Evolutionary conservation across 2,888 invertebrate genomes (phyloP).

Genomic region (Minunthozetes semirufus): DNA sequence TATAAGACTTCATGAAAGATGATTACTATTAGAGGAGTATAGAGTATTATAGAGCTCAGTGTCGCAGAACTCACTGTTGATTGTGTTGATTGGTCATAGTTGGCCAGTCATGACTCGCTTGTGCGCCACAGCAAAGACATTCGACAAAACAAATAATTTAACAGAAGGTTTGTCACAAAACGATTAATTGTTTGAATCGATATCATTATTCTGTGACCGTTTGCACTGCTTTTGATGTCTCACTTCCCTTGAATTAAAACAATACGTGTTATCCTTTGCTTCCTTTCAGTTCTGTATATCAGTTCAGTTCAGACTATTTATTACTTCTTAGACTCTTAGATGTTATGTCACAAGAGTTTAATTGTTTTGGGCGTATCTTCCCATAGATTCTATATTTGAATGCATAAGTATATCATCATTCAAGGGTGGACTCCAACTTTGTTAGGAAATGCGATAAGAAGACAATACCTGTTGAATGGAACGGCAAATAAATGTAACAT

Average conservation of each 20-base stretch:
- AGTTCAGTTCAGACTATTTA: not conserved
- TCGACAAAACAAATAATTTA: conserved; percentile 19
- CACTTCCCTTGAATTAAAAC: conserved; percentile 19
- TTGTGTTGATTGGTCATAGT: conserved; percentile 28
- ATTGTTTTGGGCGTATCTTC: conserved; percentile 23
- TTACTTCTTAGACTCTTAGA: conserved; percentile 10
- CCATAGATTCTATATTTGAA: not conserved
- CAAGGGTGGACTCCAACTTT: not conserved
- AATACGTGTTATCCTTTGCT: conserved; percentile 26
- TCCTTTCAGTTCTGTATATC: conserved; percentile 1
- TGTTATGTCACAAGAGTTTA: conserved; percentile 5
- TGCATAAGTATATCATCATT: conserved; percentile 20
- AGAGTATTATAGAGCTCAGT: conserved; percentile 18
- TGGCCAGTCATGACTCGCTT: conserved; percentile 7
- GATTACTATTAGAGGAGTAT: conserved; percentile 13
- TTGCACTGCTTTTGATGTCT: conserved; percentile 27
- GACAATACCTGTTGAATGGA: conserved; percentile 12
- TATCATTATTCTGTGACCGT: not conserved
- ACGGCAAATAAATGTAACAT: conserved; percentile 6
- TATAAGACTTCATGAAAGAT: not conserved
- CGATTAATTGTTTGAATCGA: not conserved
- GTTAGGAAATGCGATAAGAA: conserved; percentile 26
- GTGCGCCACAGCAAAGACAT: not conserved
- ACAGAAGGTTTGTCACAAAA: conserved; percentile 18
- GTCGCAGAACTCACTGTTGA: not conserved